Evolutionary conservation across 2,888 invertebrate species (phyloP), one percentile per base, ranked within the genome.

Genomic region (Craniophora ligustri): DNA sequence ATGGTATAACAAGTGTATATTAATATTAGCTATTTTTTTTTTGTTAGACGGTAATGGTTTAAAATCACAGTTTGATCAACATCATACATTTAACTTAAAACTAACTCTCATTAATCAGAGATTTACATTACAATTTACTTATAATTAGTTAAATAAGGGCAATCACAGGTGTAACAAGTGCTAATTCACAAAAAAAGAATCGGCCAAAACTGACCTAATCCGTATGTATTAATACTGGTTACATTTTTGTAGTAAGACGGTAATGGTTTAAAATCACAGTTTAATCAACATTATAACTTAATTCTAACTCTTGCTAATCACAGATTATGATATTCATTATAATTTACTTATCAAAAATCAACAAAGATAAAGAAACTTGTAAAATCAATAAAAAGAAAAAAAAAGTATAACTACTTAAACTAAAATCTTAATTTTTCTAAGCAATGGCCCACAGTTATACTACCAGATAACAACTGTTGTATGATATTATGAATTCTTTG

Each of bases 401-500:
- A 19, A 19, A 19, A 19, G 19, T 19, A 19, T 19, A 19, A 19
- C 19, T 19, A 19, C 8, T 19, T n/a, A 36, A 36, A 19, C 26
- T 32, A 44, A 44, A 34, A 23, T 44, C 42, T 45, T 18, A 45
- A 45, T 28, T 35, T 35, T 35, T 44, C 32, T n/a, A 46, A 32
- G 32, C 32, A 32, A 32, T 13, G 28, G 28, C 45, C 36, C 6
- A 36, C 46, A 19, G 36, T 46, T 38, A 46, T 46, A 10, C 13
- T 14, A 38, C 36, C 32, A 32, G 32, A 32, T 5, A 46, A 19
- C n/a, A 46, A 30, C 14, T 46, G 19, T 36, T 30, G 28, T 46
- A 46, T 13, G 30, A 13, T 45, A n/a, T 31, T 48, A 34, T 55
- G 13, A 44, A 48, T 55, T 44, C 48, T 48, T 39, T 39, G 11